These are phyloP conservation scores for Phasianus colchicus DNA, from an alignment of 2,113 vertebrate genomes.

Conservation along the genomic window DNA sequence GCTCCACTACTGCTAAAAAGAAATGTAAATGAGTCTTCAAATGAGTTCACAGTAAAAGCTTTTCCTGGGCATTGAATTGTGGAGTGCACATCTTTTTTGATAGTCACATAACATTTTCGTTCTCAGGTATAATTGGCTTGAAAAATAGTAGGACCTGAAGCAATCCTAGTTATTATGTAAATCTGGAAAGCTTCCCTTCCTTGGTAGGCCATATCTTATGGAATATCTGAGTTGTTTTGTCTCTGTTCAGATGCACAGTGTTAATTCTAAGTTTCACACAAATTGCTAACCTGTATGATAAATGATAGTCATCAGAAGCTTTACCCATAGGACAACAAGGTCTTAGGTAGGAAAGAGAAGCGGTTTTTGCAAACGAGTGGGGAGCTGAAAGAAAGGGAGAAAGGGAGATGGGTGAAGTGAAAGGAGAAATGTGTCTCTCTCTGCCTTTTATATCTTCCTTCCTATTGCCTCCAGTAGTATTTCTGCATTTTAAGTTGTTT, in stretches of 20 bases:
- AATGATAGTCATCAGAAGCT: not conserved
- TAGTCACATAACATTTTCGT: not conserved
- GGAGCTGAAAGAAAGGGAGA: not conserved
- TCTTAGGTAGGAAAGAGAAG: not conserved
- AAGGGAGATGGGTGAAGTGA: not conserved
- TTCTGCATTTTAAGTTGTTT: not conserved
- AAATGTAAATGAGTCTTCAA: not conserved
- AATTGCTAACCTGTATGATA: not conserved
- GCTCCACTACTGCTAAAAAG: not conserved
- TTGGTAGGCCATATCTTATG: not conserved
- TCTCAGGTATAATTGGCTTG: not conserved
- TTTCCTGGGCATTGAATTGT: not conserved
- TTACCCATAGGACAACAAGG: not conserved
- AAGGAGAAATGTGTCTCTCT: not conserved
- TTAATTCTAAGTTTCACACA: not conserved
- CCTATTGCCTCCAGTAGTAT: not conserved
- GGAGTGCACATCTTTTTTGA: not conserved
- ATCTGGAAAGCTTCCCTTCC: not conserved
- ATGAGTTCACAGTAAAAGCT: not conserved
- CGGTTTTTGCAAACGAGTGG: not conserved
- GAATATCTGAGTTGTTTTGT: not conserved
- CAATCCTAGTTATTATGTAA: not conserved
- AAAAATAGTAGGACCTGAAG: not conserved
- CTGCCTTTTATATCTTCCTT: not conserved
- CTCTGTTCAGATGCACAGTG: not conserved